Evolutionary conservation across 2,797 vertebrate species (phyloP).

Genomic region (Petrocephalus schoutedeni): DNA sequence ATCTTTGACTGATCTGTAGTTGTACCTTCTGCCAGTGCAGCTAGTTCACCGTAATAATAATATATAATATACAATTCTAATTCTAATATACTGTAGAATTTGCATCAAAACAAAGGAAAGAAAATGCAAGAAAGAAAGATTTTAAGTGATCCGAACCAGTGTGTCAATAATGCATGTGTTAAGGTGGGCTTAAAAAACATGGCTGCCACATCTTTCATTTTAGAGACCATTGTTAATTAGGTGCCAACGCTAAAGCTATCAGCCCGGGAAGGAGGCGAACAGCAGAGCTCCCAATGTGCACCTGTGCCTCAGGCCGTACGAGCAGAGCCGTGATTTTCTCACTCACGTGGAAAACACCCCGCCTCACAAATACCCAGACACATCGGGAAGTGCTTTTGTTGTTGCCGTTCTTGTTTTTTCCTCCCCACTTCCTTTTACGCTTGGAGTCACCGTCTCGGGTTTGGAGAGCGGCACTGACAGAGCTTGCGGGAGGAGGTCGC

Average conservation of each 20-base stretch:
- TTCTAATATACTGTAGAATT: background rate
- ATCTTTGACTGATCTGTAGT: background rate
- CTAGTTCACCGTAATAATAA: background rate
- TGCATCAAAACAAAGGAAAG: background rate
- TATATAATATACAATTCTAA: no score
- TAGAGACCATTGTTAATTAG: background rate
- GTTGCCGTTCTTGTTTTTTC: background rate
- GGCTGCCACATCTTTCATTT: background rate
- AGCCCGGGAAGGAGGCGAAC: background rate
- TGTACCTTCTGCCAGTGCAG: background rate
- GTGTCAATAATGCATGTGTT: background rate
- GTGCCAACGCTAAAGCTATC: background rate
- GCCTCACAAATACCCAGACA: background rate
- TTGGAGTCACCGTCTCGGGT: background rate
- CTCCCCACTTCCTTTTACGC: background rate
- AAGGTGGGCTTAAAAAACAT: background rate
- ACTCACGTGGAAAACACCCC: background rate
- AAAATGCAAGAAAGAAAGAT: background rate
- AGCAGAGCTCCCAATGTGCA: background rate
- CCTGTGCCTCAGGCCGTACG: background rate
- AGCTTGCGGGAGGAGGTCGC: background rate
- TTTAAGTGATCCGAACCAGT: background rate
- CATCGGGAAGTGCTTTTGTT: background rate
- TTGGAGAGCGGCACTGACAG: background rate
- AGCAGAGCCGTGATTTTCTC: background rate